Evolutionary conservation across 2,797 vertebrate species (phyloP).

Genomic region (Tamandua tetradactyla): DNA sequence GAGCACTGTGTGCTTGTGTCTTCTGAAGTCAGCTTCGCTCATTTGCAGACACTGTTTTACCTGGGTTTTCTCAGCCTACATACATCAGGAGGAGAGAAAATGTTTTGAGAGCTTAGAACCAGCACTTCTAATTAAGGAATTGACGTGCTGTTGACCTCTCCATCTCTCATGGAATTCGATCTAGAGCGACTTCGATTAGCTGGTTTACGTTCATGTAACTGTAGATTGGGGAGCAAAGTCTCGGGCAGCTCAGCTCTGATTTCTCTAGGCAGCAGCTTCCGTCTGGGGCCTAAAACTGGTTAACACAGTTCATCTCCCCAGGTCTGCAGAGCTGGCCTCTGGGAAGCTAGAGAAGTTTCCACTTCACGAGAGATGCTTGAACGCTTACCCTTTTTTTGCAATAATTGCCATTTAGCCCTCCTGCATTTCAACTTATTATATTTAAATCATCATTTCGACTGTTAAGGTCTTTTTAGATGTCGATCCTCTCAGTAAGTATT

Average conservation of each 20-base stretch:
- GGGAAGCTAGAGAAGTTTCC: neutral
- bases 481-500: neutral
- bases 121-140: neutral
- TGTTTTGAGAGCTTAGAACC: neutral
- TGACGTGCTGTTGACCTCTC: neutral
- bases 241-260: neutral
- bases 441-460: neutral
- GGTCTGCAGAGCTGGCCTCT: neutral
- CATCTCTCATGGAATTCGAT: neutral
- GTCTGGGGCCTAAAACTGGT: neutral
- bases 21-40: neutral
- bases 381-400: neutral
- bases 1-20: neutral
- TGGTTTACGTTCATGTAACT: neutral
- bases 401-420: neutral
- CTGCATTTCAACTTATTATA: neutral
- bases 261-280: neutral
- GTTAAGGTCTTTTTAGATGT: neutral
- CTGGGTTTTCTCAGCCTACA: neutral
- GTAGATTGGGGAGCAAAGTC: neutral
- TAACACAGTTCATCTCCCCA: neutral
- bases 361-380: neutral
- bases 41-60: neutral
- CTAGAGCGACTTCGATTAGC: neutral
- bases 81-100: neutral